Base-by-base conservation (phyloP, 2,797 vertebrate species). In the Fringilla coelebs region DNA sequence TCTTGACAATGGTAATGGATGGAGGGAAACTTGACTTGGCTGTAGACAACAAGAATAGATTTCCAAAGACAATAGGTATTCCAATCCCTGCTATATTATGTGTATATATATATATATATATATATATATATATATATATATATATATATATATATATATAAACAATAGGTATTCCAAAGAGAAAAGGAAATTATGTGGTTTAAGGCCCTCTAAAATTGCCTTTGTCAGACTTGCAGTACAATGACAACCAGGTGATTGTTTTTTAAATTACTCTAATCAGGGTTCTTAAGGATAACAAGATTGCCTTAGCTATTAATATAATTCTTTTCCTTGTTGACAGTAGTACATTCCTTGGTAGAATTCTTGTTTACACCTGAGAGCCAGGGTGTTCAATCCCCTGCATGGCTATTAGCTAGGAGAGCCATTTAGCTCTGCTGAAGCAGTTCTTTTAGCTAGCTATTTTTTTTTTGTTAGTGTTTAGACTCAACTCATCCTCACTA, bases 401-500 rank as follows among this genome's bases (percentile, higher is more conserved):
- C 89, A 65, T 57, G 87, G 95, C 76, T 94, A 62, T 94, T 86
- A 85, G 65, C 62, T 43, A 90, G 91, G 93, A 89, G 34, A 90
- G 76, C 91, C 95, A 92, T 41, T 96, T 90, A 94, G 91, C 83
- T 94, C 34, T 17, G 49, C 94, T 80, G 93, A 83, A 92, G 84
- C 54, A 84, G 45, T 21, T 15, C 77, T 77, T 91, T 89, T 22
- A 91, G 93, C 55, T 86, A 41, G n/a, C n/a, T n/a, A n/a, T n/a
- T 43, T 19, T 87, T 89, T 93, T 88, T 96, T 96, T 96, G 93
- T 96, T 96, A 94, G 95, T n/a, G 54, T 86, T 97, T 91, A 94
- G 86, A 89, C 70, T 82, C 74, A 72, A 68, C 91, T 94, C 88
- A 62, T 25, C 74, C 74, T 94, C 60, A n/a, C 84, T 82, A 54